Base-by-base conservation (phyloP, 2,113 vertebrate species). In the Cyprinus carpio region DNA sequence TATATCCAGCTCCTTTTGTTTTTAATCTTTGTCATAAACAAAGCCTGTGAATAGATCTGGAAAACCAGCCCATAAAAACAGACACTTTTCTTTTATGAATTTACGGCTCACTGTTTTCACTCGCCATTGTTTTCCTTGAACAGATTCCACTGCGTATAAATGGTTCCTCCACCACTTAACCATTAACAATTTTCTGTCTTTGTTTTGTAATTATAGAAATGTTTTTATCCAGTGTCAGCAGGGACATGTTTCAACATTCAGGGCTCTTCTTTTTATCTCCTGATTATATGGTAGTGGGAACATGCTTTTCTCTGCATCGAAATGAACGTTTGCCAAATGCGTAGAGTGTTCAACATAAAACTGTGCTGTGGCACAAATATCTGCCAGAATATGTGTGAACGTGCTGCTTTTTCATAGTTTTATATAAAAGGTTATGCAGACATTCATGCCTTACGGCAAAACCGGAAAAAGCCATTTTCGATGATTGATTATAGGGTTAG, bases 271-370 rank as follows among this genome's bases (percentile, higher is more conserved):
- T 91, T 92, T 94, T 93, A 93, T 93, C 93, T 90, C 93, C 93
- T 97, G 95, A 97, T 97, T 97, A 96, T 95, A 96, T 95, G 95
- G 94, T 96, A 94, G 90, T 85, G 87, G 78, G 78, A 75, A 88
- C 93, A 92, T 92, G 90, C 94, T 94, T 94, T 94, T 94, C 94
- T 87, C 90, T 96, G 93, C 94, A 92, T 94, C 81, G 86, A 85
- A 62, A 87, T 87, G 87, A 90, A 78, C 87, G 74, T 87, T 91
- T 90, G 84, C 88, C 84, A 86, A 87, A 88, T 82, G 88, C 15
- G 83, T 81, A 74, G 87, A 88, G 85, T 62, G 87, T 84, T 31
- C 81, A 71, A 69, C 78, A 85, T 85, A 86, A 56, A 89, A 85
- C 85, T 83, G 43, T 51, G 81, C 76, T 5, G 74, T 23, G 4